Base-by-base conservation (phyloP, 2,888 invertebrate genomes). In the Toxonevra muliebris region DNA sequence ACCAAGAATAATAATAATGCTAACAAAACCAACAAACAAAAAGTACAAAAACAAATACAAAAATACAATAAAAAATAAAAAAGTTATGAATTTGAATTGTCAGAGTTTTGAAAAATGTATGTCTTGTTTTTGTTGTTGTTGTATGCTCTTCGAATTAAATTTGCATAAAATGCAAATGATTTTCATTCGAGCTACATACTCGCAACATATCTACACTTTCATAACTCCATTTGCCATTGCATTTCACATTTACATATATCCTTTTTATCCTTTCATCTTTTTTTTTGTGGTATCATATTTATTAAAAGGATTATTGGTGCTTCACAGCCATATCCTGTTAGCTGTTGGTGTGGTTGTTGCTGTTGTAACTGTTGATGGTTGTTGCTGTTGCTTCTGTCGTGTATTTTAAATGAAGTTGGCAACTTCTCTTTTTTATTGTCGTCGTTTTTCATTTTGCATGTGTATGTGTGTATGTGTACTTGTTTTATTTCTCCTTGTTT, bases 231-330 rank as follows among this genome's bases (percentile, higher is more conserved):
- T 19, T 41, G 48, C 1, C 48, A 15, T 15, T 3, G 30, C 48
- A 15, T 50, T 64, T 50, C 55, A 17, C 67, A 68, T 61, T 17
- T 66, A 30, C 43, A 61, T 13, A 43, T 10, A 58, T 50, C 43
- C 13, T 55, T 15, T 48, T 63, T 63, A 55, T 45, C 57, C 43
- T 55, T 55, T 63, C 55, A 50, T 58, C 53, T 45, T 54, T 58
- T 66, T 69, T 65, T 78, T 79, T 81, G 79, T 79, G 80, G 81
- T 82, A 82, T 81, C 79, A 81, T 82, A 82, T 82, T 82, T 82
- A 81, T 79, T 79, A 80, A 82, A 82, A 81, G 82, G 80, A 82
- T 82, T 82, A 82, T 82, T 81, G 82, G 78, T 80, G 80, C 78
- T 81, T 79, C 76, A 76, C 79, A 71, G 77, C 70, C 73, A 76